A percentile compares a stretch with the other conserved stretches of the same genome.
Conservation (phyloP, 2,113 vertebrate species). For the Chloropsis hardwickii region DNA sequence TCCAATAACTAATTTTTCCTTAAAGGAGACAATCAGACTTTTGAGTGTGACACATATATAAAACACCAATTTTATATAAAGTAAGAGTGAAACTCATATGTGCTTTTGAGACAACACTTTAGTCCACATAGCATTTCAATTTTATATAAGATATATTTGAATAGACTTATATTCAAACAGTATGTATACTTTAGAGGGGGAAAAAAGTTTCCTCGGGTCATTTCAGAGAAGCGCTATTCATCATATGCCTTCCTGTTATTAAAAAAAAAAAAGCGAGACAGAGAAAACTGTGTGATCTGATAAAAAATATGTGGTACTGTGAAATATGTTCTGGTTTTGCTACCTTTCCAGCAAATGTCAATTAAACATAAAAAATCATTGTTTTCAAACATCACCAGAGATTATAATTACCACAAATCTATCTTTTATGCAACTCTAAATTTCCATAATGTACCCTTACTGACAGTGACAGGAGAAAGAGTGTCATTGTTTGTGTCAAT, state of each 20-base stretch:
- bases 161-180: not conserved
- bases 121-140: not conserved
- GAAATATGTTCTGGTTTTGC: slow-evolving; percentile 10
- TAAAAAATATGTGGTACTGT: not conserved
- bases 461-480: slow-evolving; percentile 1
- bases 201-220: not conserved
- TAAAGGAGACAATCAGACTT: not conserved
- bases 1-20: not conserved
- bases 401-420: slow-evolving; percentile 31
- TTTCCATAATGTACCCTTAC: not conserved
- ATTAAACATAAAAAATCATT: slow-evolving; percentile 49
- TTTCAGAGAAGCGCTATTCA: not conserved
- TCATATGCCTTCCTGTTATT: not conserved
- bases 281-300: not conserved
- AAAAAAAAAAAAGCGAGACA: not conserved
- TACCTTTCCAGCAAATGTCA: slow-evolving; percentile 7
- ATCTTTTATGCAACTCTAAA: not conserved
- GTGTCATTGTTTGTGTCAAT: not conserved
- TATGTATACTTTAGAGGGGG: fast-evolving
- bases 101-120: not conserved
- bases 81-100: not conserved
- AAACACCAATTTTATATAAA: not conserved
- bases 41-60: not conserved
- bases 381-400: not conserved
- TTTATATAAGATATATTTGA: not conserved